Percentiles rank a stretch among this genome's conserved stretches.
These are phyloP conservation scores for Calameuta pallipes DNA, from an alignment of 2,888 invertebrate genomes.

Conservation along the genomic window DNA sequence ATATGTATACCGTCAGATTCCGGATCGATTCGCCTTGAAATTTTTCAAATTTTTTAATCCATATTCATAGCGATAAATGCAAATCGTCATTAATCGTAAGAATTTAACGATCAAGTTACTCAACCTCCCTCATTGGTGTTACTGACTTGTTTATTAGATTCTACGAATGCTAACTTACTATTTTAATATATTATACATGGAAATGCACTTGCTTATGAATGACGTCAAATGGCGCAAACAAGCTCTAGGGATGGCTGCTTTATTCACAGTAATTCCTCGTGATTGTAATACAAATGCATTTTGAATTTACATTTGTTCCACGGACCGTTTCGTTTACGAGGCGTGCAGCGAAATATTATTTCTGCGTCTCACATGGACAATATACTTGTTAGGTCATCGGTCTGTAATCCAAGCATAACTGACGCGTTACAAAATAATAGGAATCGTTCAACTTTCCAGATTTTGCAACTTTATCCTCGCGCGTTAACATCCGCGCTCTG, in stretches of 20 bases:
- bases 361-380: background rate
- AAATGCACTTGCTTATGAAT: too few relatives aligned
- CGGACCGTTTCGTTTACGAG: background rate
- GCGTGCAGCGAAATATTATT: background rate
- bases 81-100: background rate
- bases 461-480: constrained; percentile 46
- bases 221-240: too few relatives aligned
- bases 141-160: background rate
- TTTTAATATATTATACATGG: too few relatives aligned
- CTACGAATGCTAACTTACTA: background rate
- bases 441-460: constrained; percentile 57
- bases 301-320: background rate
- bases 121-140: background rate
- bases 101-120: background rate
- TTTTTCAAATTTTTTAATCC: background rate
- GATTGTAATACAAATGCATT: background rate
- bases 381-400: background rate
- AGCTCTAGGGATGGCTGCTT: background rate
- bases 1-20: background rate
- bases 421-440: constrained; percentile 51
- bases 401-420: constrained; percentile 26
- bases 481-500: constrained; percentile 38
- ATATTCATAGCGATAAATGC: background rate
- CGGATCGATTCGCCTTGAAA: background rate
- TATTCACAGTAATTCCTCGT: background rate